These are phyloP conservation scores for Xylota segnis DNA, from an alignment of 2,888 invertebrate genomes.

Conservation along the genomic window DNA sequence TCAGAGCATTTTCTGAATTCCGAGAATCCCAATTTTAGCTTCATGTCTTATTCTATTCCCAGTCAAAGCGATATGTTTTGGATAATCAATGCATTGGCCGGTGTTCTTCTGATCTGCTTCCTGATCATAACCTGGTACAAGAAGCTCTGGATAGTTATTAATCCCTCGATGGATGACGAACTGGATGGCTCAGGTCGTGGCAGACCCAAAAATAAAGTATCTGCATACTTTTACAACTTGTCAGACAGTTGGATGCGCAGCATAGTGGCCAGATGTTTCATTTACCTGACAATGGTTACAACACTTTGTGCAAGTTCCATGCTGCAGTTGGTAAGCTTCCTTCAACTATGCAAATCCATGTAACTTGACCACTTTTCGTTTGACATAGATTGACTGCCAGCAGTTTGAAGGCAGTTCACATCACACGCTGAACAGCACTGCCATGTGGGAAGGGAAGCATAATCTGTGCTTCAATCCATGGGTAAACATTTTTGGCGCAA, in stretches of 20 bases:
- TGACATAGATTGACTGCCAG: slow-evolving; percentile 78
- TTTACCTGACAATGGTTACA: slow-evolving; percentile 89
- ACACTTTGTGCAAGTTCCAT: slow-evolving; percentile 88
- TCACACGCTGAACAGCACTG: slow-evolving; percentile 53
- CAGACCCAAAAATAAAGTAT: slow-evolving; percentile 85
- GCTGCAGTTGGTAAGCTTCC: slow-evolving; percentile 86
- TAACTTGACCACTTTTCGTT: background rate
- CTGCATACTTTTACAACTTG: slow-evolving; percentile 87
- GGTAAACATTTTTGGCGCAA: slow-evolving; percentile 78
- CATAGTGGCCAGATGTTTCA: slow-evolving; percentile 86
- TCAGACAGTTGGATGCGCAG: slow-evolving; percentile 88
- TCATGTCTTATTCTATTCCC: background rate
- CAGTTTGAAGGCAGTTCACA: slow-evolving; percentile 56
- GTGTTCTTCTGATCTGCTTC: slow-evolving; percentile 86
- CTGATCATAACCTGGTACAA: slow-evolving; percentile 91
- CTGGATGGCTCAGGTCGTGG: slow-evolving; percentile 48
- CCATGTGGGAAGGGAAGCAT: slow-evolving; percentile 70
- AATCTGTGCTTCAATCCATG: slow-evolving; percentile 83
- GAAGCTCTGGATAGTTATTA: slow-evolving; percentile 87
- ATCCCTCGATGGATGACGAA: slow-evolving; percentile 75
- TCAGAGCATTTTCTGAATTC: too few species aligned
- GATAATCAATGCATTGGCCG: slow-evolving; percentile 84
- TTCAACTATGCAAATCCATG: background rate
- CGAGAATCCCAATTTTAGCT: too few species aligned
- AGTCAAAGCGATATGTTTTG: slow-evolving; percentile 84